Evolutionary conservation across 1,140 invertebrate genomes (phyloP), one percentile per base, ranked within the genome.

Genomic region (Sycophaga agraensis): DNA sequence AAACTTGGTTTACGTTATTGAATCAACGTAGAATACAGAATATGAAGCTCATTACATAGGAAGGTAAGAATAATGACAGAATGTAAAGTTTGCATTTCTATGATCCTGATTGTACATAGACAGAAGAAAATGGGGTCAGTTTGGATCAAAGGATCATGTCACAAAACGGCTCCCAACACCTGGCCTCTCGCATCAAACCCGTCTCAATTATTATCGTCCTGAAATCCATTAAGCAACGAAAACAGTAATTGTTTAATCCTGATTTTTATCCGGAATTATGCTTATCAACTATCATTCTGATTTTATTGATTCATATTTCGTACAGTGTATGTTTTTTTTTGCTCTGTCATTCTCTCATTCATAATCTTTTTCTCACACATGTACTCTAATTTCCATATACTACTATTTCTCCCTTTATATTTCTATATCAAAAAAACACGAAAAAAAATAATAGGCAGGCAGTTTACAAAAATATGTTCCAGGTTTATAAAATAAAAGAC

Each of bases 181-280:
- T 77, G 78, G 78, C 73, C 67, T 76, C 73, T 75, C 76, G 77
- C 76, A 77, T 79, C 76, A 78, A 73, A 75, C 74, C 76, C 73
- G 72, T 74, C 69, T 79, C 77, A 78, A 73, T 78, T 80, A 80
- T 78, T 81, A 81, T 73, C 78, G 79, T 80, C 79, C 79, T 80
- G 79, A 81, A 81, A 81, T 80, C 76, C 74, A 80, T 81, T 76
- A 81, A 80, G 77, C 72, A 80, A 80, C 78, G 79, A 76, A 80
- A 78, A 78, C 73, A 70, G 73, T 80, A 75, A 80, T 79, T 79
- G 70, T 76, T 70, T 71, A 65, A 74, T 69, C 68, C 69, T 71
- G 55, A 59, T 74, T n/a, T n/a, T n/a, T 70, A 70, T 68, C 34
- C 63, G 66, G 17, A 17, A 46, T 72, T n/a, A 67, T 70, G 69